Evolutionary conservation across 1,140 invertebrate genomes (phyloP).

Genomic region (Bombus sylvicola): DNA sequence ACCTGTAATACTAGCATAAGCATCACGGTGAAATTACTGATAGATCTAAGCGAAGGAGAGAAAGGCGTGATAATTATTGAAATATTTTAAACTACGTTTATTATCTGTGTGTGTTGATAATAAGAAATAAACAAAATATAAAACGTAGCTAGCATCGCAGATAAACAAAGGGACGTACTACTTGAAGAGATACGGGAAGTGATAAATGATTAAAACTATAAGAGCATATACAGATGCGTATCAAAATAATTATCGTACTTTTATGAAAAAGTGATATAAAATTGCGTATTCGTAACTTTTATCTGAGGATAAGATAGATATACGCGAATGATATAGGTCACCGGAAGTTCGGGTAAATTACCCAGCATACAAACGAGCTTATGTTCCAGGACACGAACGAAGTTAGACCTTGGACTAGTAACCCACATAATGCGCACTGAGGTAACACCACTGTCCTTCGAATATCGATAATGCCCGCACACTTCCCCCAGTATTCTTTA

Average conservation of each 20-base stretch:
- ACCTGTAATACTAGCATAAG: not conserved
- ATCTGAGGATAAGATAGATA: not conserved
- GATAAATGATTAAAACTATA: not conserved
- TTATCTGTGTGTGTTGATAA: not conserved
- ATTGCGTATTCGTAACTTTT: not conserved
- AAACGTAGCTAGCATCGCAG: not conserved
- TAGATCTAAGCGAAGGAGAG: not conserved
- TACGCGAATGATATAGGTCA: constrained; percentile 56
- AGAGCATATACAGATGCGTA: not conserved
- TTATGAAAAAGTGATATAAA: not conserved
- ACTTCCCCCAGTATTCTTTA: not conserved
- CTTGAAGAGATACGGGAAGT: no score
- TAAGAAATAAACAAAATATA: not conserved
- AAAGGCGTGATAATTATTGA: no score
- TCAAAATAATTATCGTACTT: not conserved
- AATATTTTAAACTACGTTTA: no score
- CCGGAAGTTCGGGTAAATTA: constrained; percentile 60
- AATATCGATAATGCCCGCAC: constrained; percentile 48
- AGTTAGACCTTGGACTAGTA: constrained; percentile 65
- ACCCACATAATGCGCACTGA: constrained; percentile 62
- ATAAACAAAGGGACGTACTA: no score
- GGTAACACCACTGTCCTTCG: constrained; percentile 59
- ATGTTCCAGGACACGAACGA: constrained; percentile 58
- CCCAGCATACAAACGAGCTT: constrained; percentile 46
- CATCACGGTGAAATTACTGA: not conserved